Evolutionary conservation across 2,888 invertebrate species (phyloP).

Genomic region (Drosophila multiciliata): DNA sequence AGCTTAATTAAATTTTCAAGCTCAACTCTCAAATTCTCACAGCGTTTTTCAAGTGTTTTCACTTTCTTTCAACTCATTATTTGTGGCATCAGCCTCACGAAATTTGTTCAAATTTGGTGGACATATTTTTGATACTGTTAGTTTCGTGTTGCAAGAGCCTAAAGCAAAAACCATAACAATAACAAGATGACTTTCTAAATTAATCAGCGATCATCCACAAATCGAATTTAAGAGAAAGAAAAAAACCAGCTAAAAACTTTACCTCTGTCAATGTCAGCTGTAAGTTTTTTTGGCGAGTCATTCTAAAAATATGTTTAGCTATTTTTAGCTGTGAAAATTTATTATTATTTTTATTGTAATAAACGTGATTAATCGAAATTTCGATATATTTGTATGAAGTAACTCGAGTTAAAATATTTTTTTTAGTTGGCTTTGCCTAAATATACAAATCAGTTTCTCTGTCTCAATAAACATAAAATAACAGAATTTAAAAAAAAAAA

Average conservation of each 20-base stretch:
- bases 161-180: not conserved
- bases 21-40: slow-evolving; percentile 14
- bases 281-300: not conserved
- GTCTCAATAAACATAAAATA: too few relatives aligned
- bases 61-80: slow-evolving; percentile 42
- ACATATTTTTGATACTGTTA: slow-evolving; percentile 16
- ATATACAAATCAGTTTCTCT: too few relatives aligned
- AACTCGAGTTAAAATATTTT: not conserved
- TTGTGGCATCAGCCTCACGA: slow-evolving; percentile 47
- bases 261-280: slow-evolving; percentile 18
- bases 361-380: not conserved
- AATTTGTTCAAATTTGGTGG: slow-evolving; percentile 13
- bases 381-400: not conserved
- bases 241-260: slow-evolving; percentile 3
- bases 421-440: not conserved
- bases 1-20: slow-evolving; percentile 20
- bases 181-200: slow-evolving; percentile 31
- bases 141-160: slow-evolving; percentile 9
- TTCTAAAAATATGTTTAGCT: not conserved
- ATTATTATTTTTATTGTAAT: not conserved
- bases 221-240: not conserved
- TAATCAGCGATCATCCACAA: slow-evolving; percentile 16
- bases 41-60: slow-evolving; percentile 29
- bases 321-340: not conserved
- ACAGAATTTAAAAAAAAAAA: too few relatives aligned